These are phyloP conservation scores for Oxytorus armatus DNA, from an alignment of 2,888 invertebrate species.

Conservation along the genomic window DNA sequence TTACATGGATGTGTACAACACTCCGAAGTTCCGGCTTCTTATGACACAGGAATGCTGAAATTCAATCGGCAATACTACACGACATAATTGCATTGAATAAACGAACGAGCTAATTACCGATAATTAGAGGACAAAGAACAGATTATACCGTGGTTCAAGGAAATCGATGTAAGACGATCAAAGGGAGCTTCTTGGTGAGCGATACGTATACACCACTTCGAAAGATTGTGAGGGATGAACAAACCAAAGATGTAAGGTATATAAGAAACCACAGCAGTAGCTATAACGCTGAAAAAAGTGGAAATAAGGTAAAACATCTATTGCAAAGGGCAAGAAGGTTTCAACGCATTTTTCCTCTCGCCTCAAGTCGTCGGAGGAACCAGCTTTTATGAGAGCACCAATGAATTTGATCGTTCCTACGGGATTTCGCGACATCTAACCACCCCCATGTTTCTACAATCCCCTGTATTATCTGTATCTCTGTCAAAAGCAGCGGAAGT, in stretches of 20 bases:
- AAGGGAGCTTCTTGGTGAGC: slow-evolving; percentile 5
- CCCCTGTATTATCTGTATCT: slow-evolving; percentile 18
- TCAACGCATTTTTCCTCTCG: background rate
- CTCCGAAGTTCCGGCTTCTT: background rate
- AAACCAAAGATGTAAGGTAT: background rate
- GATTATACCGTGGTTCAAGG: background rate
- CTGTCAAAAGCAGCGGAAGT: slow-evolving; percentile 35
- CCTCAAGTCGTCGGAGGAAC: background rate
- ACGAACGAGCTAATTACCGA: slow-evolving; percentile 19
- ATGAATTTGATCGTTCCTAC: slow-evolving; percentile 65
- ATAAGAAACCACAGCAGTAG: too few relatives aligned
- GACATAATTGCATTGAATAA: slow-evolving; percentile 17
- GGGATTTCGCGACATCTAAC: slow-evolving; percentile 20
- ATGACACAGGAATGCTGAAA: background rate
- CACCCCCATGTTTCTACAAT: slow-evolving; percentile 23
- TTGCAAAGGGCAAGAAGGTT: slow-evolving; percentile 6
- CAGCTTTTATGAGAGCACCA: slow-evolving; percentile 63
- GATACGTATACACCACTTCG: background rate
- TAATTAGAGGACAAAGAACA: background rate
- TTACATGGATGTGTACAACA: background rate
- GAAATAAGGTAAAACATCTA: slow-evolving; percentile 2
- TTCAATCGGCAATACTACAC: background rate
- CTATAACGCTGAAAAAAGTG: slow-evolving; percentile 3
- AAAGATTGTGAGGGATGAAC: background rate
- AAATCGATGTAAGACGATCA: slow-evolving; percentile 23